Conservation (phyloP, 1,140 invertebrate genomes). For the Arion vulgaris region DNA sequence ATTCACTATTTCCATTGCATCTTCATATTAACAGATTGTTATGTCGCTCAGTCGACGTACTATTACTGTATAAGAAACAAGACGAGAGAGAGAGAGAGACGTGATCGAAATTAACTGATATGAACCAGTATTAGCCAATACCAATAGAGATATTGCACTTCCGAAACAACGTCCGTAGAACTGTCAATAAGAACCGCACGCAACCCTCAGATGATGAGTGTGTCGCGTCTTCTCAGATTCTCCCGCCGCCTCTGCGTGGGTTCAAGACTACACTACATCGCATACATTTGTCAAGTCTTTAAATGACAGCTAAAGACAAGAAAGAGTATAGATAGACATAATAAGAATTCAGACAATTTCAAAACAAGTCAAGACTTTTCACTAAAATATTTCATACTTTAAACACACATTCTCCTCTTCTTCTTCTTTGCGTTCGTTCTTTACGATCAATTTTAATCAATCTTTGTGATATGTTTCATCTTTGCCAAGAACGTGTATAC, state of each 20-base stretch:
- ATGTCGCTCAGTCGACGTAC: background rate
- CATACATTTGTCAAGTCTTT: too few relatives aligned
- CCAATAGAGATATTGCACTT: background rate
- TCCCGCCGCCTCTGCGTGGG: background rate
- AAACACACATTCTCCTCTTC: too few relatives aligned
- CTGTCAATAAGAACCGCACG: background rate
- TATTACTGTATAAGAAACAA: background rate
- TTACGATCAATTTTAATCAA: too few relatives aligned
- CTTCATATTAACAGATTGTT: background rate
- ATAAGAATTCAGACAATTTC: too few relatives aligned
- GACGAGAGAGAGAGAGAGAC: background rate
- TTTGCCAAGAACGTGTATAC: too few relatives aligned
- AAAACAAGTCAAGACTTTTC: too few relatives aligned
- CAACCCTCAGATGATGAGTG: conserved; percentile 4
- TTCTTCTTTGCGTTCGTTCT: too few relatives aligned
- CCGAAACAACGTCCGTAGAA: background rate
- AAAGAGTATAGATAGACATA: too few relatives aligned
- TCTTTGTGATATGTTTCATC: too few relatives aligned
- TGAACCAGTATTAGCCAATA: background rate
- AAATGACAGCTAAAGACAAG: too few relatives aligned
- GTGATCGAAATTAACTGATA: background rate
- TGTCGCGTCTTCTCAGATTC: background rate
- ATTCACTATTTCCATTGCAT: too few relatives aligned
- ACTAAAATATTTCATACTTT: too few relatives aligned
- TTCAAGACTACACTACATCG: background rate